Conservation (phyloP, 1,140 invertebrate genomes). For the Panagrolaimus sp. region DNA sequence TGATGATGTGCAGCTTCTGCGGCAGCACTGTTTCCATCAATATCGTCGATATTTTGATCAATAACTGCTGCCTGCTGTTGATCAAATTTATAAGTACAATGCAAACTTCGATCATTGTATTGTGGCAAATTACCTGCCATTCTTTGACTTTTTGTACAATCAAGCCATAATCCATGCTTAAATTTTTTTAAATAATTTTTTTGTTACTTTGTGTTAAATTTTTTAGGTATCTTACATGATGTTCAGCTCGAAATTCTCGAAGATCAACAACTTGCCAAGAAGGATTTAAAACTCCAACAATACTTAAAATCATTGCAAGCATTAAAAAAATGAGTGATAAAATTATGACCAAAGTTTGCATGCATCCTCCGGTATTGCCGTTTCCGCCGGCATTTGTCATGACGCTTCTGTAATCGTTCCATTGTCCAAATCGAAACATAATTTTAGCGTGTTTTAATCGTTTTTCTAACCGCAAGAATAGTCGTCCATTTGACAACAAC, state of each 20-base stretch:
- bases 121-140: conserved; percentile 21
- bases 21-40: conserved; percentile 53
- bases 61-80: conserved; percentile 45
- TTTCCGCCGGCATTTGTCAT: conserved; percentile 7
- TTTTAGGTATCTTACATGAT: conserved; percentile 47
- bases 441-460: background rate
- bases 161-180: conserved; percentile 56
- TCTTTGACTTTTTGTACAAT: conserved; percentile 51
- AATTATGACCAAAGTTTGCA: conserved; percentile 36
- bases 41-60: conserved; percentile 50
- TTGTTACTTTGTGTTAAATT: background rate
- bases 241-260: conserved; percentile 52
- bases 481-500: too few species aligned
- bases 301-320: conserved; percentile 42
- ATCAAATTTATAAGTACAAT: conserved; percentile 59
- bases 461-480: too few species aligned
- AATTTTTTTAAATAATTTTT: conserved; percentile 13
- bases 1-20: conserved; percentile 58
- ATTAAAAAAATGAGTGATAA: conserved; percentile 47
- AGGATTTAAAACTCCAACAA: conserved; percentile 50
- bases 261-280: conserved; percentile 59
- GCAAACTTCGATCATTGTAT: conserved; percentile 45
- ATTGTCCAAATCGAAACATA: conserved; percentile 16
- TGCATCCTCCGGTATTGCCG: conserved; percentile 18
- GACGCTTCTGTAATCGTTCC: conserved; percentile 16